These are phyloP conservation scores for Palythoa heliodiscus DNA, from an alignment of 92 coral and sea anemone genomes.

Conservation along the genomic window DNA sequence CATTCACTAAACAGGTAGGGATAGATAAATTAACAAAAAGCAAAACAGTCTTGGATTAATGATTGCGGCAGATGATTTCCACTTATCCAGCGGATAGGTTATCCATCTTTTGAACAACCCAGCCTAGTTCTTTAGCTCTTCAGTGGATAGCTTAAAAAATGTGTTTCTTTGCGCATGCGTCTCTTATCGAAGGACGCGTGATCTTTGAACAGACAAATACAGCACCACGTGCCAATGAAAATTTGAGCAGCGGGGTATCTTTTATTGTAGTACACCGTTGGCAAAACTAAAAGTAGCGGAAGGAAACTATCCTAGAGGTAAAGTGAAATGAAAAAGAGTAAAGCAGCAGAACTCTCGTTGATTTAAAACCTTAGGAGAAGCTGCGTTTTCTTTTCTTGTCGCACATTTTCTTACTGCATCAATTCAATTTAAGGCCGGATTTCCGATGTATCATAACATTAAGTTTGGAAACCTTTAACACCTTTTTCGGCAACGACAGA, in stretches of 20 bases:
- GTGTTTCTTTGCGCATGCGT: background rate
- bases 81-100: too few species aligned
- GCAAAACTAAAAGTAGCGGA: background rate
- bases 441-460: conserved; percentile 4
- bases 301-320: conserved; percentile 21
- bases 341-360: background rate
- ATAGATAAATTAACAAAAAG: too few species aligned
- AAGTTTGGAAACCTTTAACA: background rate
- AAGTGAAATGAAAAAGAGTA: background rate
- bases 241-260: background rate
- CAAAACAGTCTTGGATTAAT: too few species aligned
- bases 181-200: background rate
- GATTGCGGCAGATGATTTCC: too few species aligned
- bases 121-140: background rate
- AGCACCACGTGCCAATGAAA: background rate
- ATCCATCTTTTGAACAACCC: background rate
- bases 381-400: background rate
- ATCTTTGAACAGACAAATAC: background rate
- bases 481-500: background rate
- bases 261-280: background rate
- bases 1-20: too few species aligned
- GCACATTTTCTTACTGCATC: background rate
- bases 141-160: background rate
- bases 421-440: background rate
- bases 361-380: background rate